Evolutionary conservation across 2,797 vertebrate genomes (phyloP).

Genomic region (Neosalanx taihuensis): DNA sequence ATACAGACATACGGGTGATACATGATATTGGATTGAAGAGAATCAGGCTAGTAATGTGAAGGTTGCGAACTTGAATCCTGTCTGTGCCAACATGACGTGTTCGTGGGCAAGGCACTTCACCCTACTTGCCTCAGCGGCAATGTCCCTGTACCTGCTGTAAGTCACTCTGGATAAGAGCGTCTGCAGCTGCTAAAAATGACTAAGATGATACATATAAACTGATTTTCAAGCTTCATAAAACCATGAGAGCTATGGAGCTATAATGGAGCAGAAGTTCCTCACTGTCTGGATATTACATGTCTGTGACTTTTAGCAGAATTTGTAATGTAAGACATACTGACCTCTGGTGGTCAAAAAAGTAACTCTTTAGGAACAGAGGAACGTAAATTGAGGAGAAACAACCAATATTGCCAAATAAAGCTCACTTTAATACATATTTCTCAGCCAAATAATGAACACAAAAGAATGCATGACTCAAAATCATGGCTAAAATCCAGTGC

Average conservation of each 20-base stretch:
- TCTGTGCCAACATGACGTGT: too few relatives aligned
- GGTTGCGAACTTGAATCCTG: too few relatives aligned
- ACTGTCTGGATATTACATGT: background rate
- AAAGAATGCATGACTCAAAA: constrained; percentile 28
- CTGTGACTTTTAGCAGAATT: constrained; percentile 10
- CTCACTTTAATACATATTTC: constrained; percentile 7
- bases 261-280: too few relatives aligned
- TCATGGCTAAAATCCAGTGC: constrained; percentile 38
- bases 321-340: constrained; percentile 36
- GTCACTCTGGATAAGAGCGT: too few relatives aligned
- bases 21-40: too few relatives aligned
- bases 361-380: constrained; percentile 23
- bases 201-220: too few relatives aligned
- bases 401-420: constrained; percentile 4
- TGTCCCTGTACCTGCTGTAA: too few relatives aligned
- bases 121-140: too few relatives aligned
- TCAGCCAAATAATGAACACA: constrained; percentile 10
- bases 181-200: too few relatives aligned
- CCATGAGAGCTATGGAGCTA: background rate
- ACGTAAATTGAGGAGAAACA: background rate
- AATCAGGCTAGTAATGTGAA: too few relatives aligned
- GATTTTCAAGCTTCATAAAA: background rate
- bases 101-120: too few relatives aligned
- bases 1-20: too few relatives aligned
- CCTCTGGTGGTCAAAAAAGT: constrained; percentile 58